Evolutionary conservation across 1,140 invertebrate genomes (phyloP), one percentile per base, ranked within the genome.

Genomic region (Listronotus bonariensis): DNA sequence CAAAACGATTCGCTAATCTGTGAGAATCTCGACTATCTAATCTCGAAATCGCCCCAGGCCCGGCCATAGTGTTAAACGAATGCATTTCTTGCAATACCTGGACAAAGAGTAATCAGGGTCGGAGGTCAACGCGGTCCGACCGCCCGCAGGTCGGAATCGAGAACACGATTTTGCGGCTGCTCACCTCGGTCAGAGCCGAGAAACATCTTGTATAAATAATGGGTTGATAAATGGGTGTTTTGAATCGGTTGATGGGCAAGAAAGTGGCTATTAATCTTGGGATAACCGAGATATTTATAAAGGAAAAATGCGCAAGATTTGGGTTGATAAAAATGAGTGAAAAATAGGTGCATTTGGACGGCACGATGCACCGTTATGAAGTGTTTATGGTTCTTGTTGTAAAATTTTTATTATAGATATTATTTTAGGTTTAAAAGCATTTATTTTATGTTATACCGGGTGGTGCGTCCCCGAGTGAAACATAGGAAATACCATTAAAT

Each of bases 181-280:
- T 51, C 57, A 51, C 32, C 57, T 42, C 34, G 34, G 34, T 10
- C 34, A 2, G 34, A 36, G 34, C 34, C 32, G 46, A 60, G 57
- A 60, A 60, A 60, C 57, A 60, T 60, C 57, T 60, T 60, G 57
- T 60, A 60, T 60, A 60, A 60, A 60, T 60, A 60, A 60, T 51
- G 57, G 57, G n/a, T 46, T 60, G 57, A 60, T 60, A 60, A 60
- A 60, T 60, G 46, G 57, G 45, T 46, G 32, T 60, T 51, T 41
- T 46, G 48, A 60, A 51, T 41, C 55, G 40, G 34, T 51, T 59
- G 56, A 59, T 59, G 45, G 56, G 26, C 56, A 43, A 11, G 15
- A 15, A 15, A 45, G 55, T 15, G 42, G 55, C 57, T 41, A 60
- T 60, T 60, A 60, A 60, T 60, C 57, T 60, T 46, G 57, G 34